Base-by-base conservation (phyloP, 2,113 vertebrate species). In the Microtus pennsylvanicus region DNA sequence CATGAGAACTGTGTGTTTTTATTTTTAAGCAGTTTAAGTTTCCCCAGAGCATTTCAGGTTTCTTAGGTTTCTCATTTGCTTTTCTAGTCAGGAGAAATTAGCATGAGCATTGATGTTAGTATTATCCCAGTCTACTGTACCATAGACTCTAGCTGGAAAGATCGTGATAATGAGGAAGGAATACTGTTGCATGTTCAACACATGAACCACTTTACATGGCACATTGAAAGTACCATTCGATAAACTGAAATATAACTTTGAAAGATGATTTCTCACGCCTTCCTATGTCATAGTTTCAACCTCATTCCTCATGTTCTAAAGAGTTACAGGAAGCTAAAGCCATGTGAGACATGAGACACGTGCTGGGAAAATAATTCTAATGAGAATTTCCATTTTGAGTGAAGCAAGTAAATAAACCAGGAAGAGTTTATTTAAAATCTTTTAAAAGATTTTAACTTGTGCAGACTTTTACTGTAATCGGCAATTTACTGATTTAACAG, bases 401-500 rank as follows among this genome's bases (percentile, higher is more conserved):
- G 30, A 89, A 89, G n/a, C 45, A 94, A 91, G 22, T 87, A 91
- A 95, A 94, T 93, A 93, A 96, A 70, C 17, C 58, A 83, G 28
- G 92, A 69, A 87, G 3, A 76, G 75, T 90, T 45, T 45, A 45
- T 45, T 45, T 45, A 45, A 45, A 72, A 69, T 94, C 33, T 30
- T 95, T 95, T 67, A 72, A 30, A 47, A 65, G 16, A 38, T 45
- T 78, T 58, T 38, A 65, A 96, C 52, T 93, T 86, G 69, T 94
- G 74, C 4, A 83, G 55, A 81, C 35, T 58, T 87, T 86, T 91
- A 81, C 75, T 89, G 58, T 96, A 95, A 96, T 94, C 45, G 24
- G 78, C 61, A 93, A 30, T 92, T 80, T 93, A 95, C 91, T 90
- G n/a, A 85, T 88, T 94, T 96, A 90, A 91, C 45, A 96, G 92